Evolutionary conservation across 2,888 invertebrate species (phyloP).

Genomic region (Panzeria rudis): DNA sequence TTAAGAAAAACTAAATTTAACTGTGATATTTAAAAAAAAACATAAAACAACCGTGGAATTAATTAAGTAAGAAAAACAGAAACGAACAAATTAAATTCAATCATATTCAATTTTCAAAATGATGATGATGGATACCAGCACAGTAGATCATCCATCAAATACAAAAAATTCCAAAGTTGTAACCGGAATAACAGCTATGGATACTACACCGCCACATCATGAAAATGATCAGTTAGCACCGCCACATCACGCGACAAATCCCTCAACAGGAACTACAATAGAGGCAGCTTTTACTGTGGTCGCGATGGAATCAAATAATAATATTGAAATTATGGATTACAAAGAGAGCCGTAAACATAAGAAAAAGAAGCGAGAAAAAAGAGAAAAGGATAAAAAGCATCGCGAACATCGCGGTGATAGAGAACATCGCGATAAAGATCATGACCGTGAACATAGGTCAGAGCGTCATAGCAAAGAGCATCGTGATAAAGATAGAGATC

Average conservation of each 20-base stretch:
- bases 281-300: constrained; percentile 67
- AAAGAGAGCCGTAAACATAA: constrained; percentile 83
- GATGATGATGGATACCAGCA: constrained; percentile 82
- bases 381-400: constrained; percentile 81
- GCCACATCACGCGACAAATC: constrained; percentile 35
- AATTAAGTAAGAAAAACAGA: not conserved
- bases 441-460: constrained; percentile 59
- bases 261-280: constrained; percentile 53
- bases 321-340: constrained; percentile 80
- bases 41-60: not conserved
- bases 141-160: constrained; percentile 74
- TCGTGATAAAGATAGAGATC: constrained; percentile 74
- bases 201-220: constrained; percentile 74
- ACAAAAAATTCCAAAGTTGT: constrained; percentile 76
- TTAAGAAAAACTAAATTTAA: constrained; percentile 20
- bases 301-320: constrained; percentile 77
- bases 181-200: constrained; percentile 75
- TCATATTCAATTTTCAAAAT: constrained; percentile 71
- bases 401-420: constrained; percentile 77
- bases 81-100: constrained; percentile 1
- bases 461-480: constrained; percentile 74
- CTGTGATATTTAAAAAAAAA: constrained; percentile 60
- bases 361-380: constrained; percentile 83
- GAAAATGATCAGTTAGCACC: constrained; percentile 70
- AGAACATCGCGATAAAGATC: constrained; percentile 75